Evolutionary conservation across 2,888 invertebrate species (phyloP).

Genomic region (Nymphalis c-album): DNA sequence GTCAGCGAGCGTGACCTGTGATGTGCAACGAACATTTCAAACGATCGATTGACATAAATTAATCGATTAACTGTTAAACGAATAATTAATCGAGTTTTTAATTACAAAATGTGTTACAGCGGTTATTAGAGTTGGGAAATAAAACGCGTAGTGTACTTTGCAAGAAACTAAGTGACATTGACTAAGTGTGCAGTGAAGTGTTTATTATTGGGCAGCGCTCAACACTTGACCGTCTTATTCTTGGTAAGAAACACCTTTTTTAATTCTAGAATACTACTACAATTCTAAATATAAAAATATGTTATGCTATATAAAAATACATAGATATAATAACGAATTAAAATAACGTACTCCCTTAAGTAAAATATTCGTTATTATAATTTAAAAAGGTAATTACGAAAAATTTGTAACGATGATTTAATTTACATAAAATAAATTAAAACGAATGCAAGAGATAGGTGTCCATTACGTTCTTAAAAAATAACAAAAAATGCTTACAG

Average conservation of each 20-base stretch:
- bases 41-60: conserved; percentile 38
- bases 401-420: too few species aligned
- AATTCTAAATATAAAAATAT: not conserved
- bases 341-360: too few species aligned
- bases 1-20: conserved; percentile 44
- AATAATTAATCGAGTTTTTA: conserved; percentile 34
- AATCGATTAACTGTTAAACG: conserved; percentile 38
- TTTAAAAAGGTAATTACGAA: too few species aligned
- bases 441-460: too few species aligned
- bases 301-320: not conserved
- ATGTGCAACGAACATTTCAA: conserved; percentile 38
- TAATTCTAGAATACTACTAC: not conserved
- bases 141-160: conserved; percentile 25
- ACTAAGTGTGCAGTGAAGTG: conserved; percentile 34
- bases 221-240: conserved; percentile 34
- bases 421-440: too few species aligned
- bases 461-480: too few species aligned
- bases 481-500: too few species aligned
- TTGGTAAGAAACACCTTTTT: conserved; percentile 44
- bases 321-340: not conserved
- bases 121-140: conserved; percentile 35
- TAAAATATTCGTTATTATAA: too few species aligned
- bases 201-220: conserved; percentile 36
- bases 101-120: conserved; percentile 33
- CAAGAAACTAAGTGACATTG: conserved; percentile 28